Base-by-base conservation (phyloP, 2,797 vertebrate genomes). In the Cephalopachus bancanus region DNA sequence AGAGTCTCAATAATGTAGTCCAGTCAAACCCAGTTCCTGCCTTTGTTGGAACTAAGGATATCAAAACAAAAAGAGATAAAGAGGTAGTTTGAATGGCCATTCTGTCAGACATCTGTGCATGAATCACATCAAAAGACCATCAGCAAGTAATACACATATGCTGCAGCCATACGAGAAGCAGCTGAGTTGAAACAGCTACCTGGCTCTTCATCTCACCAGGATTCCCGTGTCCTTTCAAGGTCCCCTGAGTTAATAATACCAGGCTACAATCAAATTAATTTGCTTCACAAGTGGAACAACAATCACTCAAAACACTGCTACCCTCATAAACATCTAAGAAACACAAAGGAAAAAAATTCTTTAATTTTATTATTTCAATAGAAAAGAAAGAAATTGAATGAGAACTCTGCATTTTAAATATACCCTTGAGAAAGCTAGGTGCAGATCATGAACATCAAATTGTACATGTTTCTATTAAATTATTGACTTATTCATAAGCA, bases 71-170 rank as follows among this genome's bases (percentile, higher is more conserved):
- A 83, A 92, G 62, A 92, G 72, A 97, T 90, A 67, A 96, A 94
- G 59, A 86, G 33, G 30, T 19, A 83, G 64, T 44, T 44, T 83
- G 86, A 87, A 91, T 74, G 79, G 33, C 22, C 22, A 88, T 85
- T 95, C 33, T 93, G 44, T 44, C 80, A 81, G 94, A 93, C 71
- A 83, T 93, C 94, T 93, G 94, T 89, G 84, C 67, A 96, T 37
- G 78, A 97, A 24, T 91, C 81, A 95, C 83, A 97, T 97, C 96
- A 96, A 96, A 97, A 94, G 80, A 60, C 28, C 65, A 86, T 91
- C 79, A 74, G 88, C 84, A 76, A 96, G 81, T 60, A 92, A 91
- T 44, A 62, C 26, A 65, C 86, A 88, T n/a, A 74, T 51, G 60
- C 81, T 83, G 55, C 12, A 79, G 19, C 78, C 60, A 51, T 9